These are phyloP conservation scores for Brachionus asplanchnoidis DNA, from an alignment of 1,140 invertebrate genomes.

Conservation along the genomic window DNA sequence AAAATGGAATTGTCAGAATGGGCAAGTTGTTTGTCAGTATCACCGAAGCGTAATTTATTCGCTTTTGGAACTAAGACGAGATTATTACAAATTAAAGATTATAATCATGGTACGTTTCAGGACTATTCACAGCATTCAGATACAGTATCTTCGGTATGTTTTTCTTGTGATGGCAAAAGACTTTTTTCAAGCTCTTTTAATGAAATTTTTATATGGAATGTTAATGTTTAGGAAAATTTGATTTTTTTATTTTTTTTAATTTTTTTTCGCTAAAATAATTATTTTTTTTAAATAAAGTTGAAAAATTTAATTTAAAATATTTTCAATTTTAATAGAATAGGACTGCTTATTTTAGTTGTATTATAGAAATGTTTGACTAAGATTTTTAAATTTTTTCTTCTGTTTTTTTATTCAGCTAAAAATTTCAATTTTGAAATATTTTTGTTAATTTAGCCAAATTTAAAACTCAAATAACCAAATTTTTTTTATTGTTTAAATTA, in stretches of 20 bases:
- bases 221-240: constrained; percentile 3
- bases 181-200: constrained; percentile 15
- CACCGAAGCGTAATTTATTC: not conserved
- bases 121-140: constrained; percentile 36
- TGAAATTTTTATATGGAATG: constrained; percentile 40
- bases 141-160: not conserved
- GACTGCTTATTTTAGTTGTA: no score
- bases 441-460: no score
- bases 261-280: no score
- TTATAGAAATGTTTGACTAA: no score
- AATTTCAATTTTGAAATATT: no score
- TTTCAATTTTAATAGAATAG: no score
- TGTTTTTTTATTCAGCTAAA: no score
- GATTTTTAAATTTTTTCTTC: no score
- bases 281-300: no score
- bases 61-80: constrained; percentile 18
- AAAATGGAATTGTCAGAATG: not conserved
- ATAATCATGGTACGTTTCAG: constrained; percentile 21
- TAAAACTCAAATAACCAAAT: no score
- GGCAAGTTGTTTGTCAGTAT: not conserved
- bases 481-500: no score
- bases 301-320: no score
- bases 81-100: constrained; percentile 29
- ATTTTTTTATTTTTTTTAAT: not conserved
- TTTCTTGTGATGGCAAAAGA: constrained; percentile 27